phyloP scores from a whole-genome alignment of 2,888 invertebrate genomes.

The Bhutanitis thaidina region DNA sequence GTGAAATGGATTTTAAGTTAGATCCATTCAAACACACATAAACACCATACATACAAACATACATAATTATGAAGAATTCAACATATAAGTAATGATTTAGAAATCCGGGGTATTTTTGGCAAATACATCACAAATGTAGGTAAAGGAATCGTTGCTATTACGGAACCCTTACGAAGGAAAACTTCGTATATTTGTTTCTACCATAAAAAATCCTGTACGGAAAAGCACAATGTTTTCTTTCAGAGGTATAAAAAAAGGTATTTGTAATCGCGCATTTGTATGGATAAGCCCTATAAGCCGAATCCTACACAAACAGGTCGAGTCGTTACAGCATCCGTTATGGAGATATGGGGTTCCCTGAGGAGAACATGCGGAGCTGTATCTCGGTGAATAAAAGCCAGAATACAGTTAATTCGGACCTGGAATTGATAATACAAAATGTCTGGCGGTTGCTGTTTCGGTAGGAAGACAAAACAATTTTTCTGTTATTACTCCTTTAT shows the following conservation, averaged over 20 bases:
- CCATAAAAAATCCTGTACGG: constrained; percentile 7
- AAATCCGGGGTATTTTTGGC: no score
- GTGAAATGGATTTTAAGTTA: no score
- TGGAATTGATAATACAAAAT: constrained; percentile 3
- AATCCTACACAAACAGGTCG: constrained; percentile 20
- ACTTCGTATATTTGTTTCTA: not conserved
- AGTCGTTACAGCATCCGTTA: constrained; percentile 17
- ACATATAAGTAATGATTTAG: no score
- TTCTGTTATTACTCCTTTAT: not conserved
- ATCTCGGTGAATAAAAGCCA: not conserved
- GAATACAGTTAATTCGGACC: constrained; percentile 1
- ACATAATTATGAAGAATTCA: no score
- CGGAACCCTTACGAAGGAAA: not conserved
- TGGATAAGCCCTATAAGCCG: constrained; percentile 14
- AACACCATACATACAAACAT: no score
- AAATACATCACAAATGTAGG: not conserved
- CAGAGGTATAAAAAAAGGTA: constrained; percentile 15
- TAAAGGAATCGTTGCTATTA: not conserved
- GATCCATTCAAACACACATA: no score
- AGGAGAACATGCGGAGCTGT: constrained; percentile 1
- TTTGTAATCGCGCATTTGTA: constrained; percentile 19
- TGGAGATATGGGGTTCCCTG: constrained; percentile 13
- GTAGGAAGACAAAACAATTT: not conserved
- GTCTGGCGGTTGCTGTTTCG: not conserved
- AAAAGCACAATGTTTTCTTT: constrained; percentile 2